Evolutionary conservation across 2,113 vertebrate genomes (phyloP).

Genomic region (Himantopus leucocephalus): DNA sequence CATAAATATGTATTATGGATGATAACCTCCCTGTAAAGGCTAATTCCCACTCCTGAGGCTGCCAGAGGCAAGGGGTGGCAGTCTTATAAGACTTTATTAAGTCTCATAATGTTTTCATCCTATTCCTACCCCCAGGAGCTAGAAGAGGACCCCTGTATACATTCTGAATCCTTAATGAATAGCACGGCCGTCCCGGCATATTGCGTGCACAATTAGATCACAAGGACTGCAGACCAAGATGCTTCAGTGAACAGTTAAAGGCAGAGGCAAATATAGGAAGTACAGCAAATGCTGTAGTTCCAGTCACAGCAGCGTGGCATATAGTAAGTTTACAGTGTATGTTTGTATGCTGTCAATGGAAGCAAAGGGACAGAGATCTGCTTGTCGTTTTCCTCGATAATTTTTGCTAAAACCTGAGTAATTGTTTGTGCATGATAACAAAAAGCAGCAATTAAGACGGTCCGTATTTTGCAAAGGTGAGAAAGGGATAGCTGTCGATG

Average conservation of each 20-base stretch:
- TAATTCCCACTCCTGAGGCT: conserved; percentile 27
- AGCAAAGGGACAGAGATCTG: background rate
- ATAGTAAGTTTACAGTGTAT: background rate
- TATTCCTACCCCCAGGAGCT: background rate
- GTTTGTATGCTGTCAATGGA: background rate
- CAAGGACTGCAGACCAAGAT: background rate
- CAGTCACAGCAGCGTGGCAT: background rate
- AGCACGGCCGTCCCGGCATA: background rate
- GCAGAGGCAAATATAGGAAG: background rate
- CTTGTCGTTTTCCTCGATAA: background rate
- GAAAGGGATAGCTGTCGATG: background rate
- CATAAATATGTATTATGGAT: conserved; percentile 27
- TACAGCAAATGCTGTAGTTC: background rate
- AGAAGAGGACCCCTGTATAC: background rate
- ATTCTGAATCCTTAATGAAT: conserved; percentile 10
- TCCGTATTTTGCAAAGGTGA: background rate
- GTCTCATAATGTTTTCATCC: conserved; percentile 24
- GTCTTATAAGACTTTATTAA: conserved; percentile 16
- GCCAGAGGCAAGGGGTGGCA: conserved; percentile 6
- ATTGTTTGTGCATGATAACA: background rate
- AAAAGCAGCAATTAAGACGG: background rate
- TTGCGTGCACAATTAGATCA: background rate
- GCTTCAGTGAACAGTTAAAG: background rate
- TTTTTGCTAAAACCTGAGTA: conserved; percentile 1
- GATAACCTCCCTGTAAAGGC: conserved; percentile 2